Conservation (phyloP, 2,888 invertebrate species). For the Drosophila greeni region DNA sequence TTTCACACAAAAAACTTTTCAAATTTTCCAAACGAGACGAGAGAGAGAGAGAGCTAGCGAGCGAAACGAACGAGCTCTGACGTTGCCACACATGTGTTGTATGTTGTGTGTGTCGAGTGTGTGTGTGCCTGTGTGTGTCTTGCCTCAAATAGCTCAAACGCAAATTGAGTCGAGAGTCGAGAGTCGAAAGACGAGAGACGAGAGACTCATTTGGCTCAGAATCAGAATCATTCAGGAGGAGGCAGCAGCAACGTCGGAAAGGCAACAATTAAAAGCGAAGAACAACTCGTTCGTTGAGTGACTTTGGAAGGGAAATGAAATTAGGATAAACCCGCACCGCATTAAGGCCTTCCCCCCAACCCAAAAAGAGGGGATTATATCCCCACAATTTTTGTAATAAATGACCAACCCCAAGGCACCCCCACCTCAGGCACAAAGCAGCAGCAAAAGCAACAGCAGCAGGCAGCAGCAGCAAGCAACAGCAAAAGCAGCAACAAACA, state of each 20-base stretch:
- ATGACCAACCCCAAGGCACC: constrained; percentile 26
- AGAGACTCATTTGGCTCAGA: constrained; percentile 41
- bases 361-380: not conserved
- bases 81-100: constrained; percentile 12
- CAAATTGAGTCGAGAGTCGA: constrained; percentile 61
- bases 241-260: constrained; percentile 26
- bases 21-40: constrained; percentile 59
- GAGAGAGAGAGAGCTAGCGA: constrained; percentile 30
- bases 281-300: constrained; percentile 23
- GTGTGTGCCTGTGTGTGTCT: not conserved
- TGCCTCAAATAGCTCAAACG: constrained; percentile 68
- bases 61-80: not conserved
- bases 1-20: constrained; percentile 71
- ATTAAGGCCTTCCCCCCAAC: not conserved
- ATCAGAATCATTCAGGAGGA: constrained; percentile 45
- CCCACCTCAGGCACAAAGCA: not conserved
- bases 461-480: not conserved
- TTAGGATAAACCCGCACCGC: constrained; percentile 13
- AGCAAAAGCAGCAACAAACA: not conserved
- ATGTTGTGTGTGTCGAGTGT: constrained; percentile 19
- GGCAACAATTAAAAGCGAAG: constrained; percentile 65
- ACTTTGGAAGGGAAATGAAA: constrained; percentile 19
- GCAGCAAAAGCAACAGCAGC: not conserved
- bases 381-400: constrained; percentile 21
- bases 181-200: not conserved